Evolutionary conservation across 2,888 invertebrate species (phyloP).

Genomic region (Nemotelus pantherinus): DNA sequence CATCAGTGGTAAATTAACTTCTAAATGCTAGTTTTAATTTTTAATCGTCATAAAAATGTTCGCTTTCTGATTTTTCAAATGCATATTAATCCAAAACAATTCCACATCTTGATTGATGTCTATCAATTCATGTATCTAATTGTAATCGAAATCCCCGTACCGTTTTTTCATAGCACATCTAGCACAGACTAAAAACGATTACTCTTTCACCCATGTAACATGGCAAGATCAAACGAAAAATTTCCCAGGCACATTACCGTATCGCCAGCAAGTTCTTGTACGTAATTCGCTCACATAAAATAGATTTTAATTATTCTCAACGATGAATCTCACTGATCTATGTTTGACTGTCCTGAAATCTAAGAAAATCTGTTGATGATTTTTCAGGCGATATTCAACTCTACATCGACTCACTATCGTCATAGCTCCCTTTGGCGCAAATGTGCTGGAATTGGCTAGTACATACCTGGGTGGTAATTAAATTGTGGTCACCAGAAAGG

Average conservation of each 20-base stretch:
- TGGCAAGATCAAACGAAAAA: background rate
- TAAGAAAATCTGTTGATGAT: background rate
- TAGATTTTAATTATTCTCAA: slow-evolving; percentile 22
- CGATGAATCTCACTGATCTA: background rate
- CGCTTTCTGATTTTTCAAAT: background rate
- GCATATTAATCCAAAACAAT: slow-evolving; percentile 1
- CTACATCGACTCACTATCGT: too few species aligned
- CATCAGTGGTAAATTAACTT: too few species aligned
- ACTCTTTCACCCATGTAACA: too few species aligned
- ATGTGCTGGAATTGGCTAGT: background rate
- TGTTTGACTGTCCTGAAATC: background rate
- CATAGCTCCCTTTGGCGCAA: too few species aligned
- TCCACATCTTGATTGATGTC: slow-evolving; percentile 29
- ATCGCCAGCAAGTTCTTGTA: background rate
- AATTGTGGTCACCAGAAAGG: slow-evolving; percentile 19
- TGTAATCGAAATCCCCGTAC: slow-evolving; percentile 15
- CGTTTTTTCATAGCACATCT: background rate
- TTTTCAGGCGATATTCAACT: too few species aligned
- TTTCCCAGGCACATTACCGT: slow-evolving; percentile 35
- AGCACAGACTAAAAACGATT: too few species aligned
- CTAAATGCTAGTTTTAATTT: background rate
- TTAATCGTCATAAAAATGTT: background rate
- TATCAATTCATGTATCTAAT: slow-evolving; percentile 30
- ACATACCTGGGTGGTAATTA: background rate
- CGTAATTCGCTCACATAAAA: slow-evolving; percentile 28